Conservation (phyloP, 30 jellyfish, hydroid and myxozoan species). For the Aurelia sp. region DNA sequence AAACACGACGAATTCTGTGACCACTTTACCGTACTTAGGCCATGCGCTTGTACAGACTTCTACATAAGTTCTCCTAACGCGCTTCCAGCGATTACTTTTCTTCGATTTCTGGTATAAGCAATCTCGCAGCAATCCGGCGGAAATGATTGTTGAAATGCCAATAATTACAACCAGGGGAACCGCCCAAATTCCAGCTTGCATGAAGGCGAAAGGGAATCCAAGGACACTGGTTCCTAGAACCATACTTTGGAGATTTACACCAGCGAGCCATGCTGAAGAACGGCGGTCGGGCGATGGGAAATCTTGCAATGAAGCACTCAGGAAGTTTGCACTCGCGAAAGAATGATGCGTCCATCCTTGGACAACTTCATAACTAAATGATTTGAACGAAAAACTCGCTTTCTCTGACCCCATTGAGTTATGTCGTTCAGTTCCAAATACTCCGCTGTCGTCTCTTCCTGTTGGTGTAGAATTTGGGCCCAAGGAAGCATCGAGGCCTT, state of each 20-base stretch:
- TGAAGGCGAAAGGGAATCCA: conserved; percentile 70
- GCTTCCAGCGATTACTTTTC: conserved; percentile 43
- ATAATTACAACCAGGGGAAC: conserved; percentile 50
- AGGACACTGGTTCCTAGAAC: conserved; percentile 82
- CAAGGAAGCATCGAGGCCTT: too few relatives aligned
- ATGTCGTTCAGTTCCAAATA: conserved; percentile 21
- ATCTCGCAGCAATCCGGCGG: conserved; percentile 63
- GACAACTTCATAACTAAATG: conserved; percentile 36
- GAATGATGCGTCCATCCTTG: conserved; percentile 41
- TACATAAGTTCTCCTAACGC: conserved; percentile 61
- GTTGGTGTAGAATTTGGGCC: neutral
- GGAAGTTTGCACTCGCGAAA: neutral
- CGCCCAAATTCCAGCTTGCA: conserved; percentile 75
- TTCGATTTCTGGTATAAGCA: conserved; percentile 76
- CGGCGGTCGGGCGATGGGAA: conserved; percentile 84
- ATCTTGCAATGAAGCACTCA: conserved; percentile 49
- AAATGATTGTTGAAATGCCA: conserved; percentile 55
- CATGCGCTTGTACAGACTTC: conserved; percentile 62
- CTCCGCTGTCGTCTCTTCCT: conserved; percentile 28
- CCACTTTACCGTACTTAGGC: conserved; percentile 43
- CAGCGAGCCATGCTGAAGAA: conserved; percentile 62
- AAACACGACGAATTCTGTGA: conserved; percentile 51
- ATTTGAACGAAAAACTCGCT: conserved; percentile 8
- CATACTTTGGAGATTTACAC: conserved; percentile 78
- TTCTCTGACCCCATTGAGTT: conserved; percentile 2